Evolutionary conservation across 2,113 vertebrate genomes (phyloP).

Genomic region (Tragulus kanchil): DNA sequence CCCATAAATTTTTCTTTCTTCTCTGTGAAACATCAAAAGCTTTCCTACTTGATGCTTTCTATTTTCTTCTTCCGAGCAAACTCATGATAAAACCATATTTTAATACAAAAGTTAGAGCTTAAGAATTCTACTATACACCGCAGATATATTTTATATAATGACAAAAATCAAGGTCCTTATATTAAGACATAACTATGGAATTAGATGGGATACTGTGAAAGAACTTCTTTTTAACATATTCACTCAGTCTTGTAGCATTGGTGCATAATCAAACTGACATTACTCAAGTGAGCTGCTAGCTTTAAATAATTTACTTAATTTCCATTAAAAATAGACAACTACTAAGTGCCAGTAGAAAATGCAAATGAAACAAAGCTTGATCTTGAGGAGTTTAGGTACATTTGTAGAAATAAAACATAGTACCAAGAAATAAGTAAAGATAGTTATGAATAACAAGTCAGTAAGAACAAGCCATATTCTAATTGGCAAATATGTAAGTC

Average conservation of each 20-base stretch:
- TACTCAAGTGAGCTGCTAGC: background rate
- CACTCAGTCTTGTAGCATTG: background rate
- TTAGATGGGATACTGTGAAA: background rate
- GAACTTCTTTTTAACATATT: background rate
- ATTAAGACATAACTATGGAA: conserved; percentile 27
- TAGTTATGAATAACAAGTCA: background rate
- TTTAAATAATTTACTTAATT: conserved; percentile 32
- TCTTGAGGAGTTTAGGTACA: conserved; percentile 24
- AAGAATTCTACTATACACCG: conserved; percentile 3
- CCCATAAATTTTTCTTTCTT: background rate
- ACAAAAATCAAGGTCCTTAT: background rate
- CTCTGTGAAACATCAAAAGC: background rate
- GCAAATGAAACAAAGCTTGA: conserved; percentile 25
- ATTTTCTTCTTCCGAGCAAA: background rate
- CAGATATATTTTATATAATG: background rate
- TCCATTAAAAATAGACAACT: conserved; percentile 38
- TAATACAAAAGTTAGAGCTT: conserved; percentile 44
- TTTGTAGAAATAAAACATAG: background rate
- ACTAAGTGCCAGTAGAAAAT: conserved; percentile 8
- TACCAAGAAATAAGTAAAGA: background rate
- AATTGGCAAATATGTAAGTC: background rate
- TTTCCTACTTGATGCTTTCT: background rate
- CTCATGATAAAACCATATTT: background rate
- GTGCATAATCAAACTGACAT: background rate
- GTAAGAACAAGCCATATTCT: background rate